phyloP scores from a whole-genome alignment of 2,888 invertebrate species.

The Drosophila paranaensis region DNA sequence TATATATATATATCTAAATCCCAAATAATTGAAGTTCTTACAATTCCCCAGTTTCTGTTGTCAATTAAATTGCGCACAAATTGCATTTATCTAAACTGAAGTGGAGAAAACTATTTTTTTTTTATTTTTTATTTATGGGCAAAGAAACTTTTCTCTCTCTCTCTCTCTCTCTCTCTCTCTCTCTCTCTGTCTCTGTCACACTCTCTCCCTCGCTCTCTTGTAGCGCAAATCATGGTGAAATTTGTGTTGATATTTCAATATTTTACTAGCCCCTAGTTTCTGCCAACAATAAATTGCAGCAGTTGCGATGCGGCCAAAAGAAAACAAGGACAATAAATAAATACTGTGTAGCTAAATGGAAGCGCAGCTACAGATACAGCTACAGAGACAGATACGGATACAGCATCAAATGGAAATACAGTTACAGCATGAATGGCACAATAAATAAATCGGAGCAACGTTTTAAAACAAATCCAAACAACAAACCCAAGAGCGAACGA shows the following conservation, averaged over 20 bases:
- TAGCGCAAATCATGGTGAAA: constrained; percentile 50
- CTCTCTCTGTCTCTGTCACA: background rate
- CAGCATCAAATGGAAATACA: constrained; percentile 26
- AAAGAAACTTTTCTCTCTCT: background rate
- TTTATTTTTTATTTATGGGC: constrained; percentile 49
- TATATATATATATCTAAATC: background rate
- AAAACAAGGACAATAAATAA: constrained; percentile 54
- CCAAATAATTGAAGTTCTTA: constrained; percentile 30
- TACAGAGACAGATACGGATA: constrained; percentile 18
- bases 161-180: background rate
- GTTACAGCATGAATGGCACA: constrained; percentile 60
- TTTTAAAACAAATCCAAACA: constrained; percentile 67
- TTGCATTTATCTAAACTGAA: constrained; percentile 48
- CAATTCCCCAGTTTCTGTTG: constrained; percentile 53
- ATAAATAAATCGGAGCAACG: constrained; percentile 72
- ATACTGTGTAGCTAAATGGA: constrained; percentile 37
- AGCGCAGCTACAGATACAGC: constrained; percentile 16
- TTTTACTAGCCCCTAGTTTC: constrained; percentile 63
- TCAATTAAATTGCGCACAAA: constrained; percentile 54
- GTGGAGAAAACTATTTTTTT: constrained; percentile 47
- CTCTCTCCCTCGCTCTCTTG: background rate
- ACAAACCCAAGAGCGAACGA: constrained; percentile 9
- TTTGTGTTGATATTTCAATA: constrained; percentile 65
- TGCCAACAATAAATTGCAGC: constrained; percentile 70
- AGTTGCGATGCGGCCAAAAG: constrained; percentile 49